phyloP scores from a whole-genome alignment of 2,888 invertebrate species.

The Lasiommata megera region DNA sequence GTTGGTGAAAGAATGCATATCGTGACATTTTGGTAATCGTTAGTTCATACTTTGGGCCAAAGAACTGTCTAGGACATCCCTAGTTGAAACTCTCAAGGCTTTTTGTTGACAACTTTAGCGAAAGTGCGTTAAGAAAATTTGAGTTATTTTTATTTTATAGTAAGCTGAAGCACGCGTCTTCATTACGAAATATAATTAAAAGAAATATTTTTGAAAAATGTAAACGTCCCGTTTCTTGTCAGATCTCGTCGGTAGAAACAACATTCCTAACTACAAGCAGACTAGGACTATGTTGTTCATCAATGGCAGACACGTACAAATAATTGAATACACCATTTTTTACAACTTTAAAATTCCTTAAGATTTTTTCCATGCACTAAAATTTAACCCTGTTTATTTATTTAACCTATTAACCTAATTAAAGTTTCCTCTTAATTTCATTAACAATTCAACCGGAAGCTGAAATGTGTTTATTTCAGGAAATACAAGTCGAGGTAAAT shows the following conservation, averaged over 20 bases:
- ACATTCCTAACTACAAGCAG: background rate
- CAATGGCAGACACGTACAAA: no score
- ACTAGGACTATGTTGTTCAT: no score
- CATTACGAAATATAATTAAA: slow-evolving; percentile 9
- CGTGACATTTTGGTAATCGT: background rate
- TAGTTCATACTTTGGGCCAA: background rate
- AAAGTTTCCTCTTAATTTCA: no score
- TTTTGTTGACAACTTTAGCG: background rate
- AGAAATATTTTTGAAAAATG: slow-evolving; percentile 10
- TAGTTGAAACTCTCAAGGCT: background rate
- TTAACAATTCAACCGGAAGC: no score
- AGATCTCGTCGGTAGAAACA: background rate
- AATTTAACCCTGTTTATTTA: no score
- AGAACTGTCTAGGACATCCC: background rate
- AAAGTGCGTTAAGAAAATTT: slow-evolving; percentile 15
- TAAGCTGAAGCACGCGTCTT: slow-evolving; percentile 3
- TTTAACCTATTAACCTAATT: no score
- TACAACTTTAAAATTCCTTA: no score
- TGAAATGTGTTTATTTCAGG: no score
- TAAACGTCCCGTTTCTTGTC: background rate
- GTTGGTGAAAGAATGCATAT: no score
- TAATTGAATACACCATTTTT: no score
- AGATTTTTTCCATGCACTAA: no score
- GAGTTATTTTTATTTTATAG: slow-evolving; percentile 10
- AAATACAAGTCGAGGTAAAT: no score